A percentile compares a stretch with the other conserved stretches of the same genome.
phyloP scores from a whole-genome alignment of 2,797 vertebrate genomes.

The Brachyrhaphis roseni region DNA sequence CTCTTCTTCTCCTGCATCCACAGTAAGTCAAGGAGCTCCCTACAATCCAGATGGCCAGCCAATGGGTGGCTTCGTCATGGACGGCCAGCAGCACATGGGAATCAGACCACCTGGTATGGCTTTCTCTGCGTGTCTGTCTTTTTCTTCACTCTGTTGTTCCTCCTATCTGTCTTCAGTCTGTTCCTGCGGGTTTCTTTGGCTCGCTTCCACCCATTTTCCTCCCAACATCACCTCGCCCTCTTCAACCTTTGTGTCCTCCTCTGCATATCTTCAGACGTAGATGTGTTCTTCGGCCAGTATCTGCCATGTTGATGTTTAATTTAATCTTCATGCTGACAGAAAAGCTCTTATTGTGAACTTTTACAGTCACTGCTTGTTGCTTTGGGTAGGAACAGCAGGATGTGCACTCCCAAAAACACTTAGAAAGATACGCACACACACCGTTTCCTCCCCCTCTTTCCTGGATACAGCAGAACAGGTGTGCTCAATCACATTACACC shows the following conservation, averaged over 20 bases:
- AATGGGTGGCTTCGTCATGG: constrained; percentile 99
- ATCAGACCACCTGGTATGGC: constrained; percentile 99
- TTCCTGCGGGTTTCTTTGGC: constrained; percentile 4
- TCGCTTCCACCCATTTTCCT: constrained; percentile 30
- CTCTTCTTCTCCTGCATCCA: constrained; percentile 70
- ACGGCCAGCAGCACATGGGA: constrained; percentile 99
- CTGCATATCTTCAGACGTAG: background rate
- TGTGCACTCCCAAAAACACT: constrained; percentile 21
- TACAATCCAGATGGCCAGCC: constrained; percentile 99
- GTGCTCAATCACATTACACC: constrained; percentile 78
- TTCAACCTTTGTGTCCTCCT: background rate
- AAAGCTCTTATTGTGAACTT: constrained; percentile 1
- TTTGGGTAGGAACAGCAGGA: constrained; percentile 22
- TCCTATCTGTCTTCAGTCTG: constrained; percentile 20
- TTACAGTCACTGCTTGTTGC: constrained; percentile 8
- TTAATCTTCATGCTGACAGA: constrained; percentile 2
- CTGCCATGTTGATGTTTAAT: background rate
- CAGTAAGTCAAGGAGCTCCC: constrained; percentile 99
- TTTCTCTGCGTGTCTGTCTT: constrained; percentile 64
- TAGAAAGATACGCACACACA: constrained; percentile 11
- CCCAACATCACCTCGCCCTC: constrained; percentile 1
- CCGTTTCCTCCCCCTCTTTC: constrained; percentile 16
- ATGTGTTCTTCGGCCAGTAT: background rate
- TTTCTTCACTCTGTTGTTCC: constrained; percentile 49
- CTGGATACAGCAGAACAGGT: constrained; percentile 77